A percentile compares a stretch with the other conserved stretches of the same genome.
phyloP scores from a whole-genome alignment of 2,888 invertebrate genomes.

The Steinernema hermaphroditum region DNA sequence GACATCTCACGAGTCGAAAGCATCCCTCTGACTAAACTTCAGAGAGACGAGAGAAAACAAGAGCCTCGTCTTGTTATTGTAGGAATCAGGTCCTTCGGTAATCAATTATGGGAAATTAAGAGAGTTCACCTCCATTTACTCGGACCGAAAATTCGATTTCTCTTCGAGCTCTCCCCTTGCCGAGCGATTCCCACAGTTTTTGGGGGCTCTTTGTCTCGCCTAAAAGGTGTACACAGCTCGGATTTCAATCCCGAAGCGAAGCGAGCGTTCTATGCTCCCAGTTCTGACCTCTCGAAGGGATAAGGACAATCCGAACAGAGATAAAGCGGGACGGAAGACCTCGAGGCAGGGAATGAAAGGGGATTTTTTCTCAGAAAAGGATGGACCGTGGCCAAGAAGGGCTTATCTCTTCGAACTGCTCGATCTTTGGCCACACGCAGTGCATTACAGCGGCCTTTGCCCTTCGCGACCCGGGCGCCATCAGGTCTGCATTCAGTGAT shows the following conservation, averaged over 20 bases:
- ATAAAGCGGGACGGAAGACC: too few species aligned
- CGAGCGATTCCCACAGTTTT: neutral
- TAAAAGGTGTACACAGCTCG: neutral
- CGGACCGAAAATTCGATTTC: neutral
- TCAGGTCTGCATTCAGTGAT: too few species aligned
- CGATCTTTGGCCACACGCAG: too few species aligned
- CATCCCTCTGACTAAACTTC: neutral
- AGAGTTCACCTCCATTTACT: slow-evolving; percentile 20
- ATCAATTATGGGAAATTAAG: slow-evolving; percentile 20
- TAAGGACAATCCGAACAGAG: too few species aligned
- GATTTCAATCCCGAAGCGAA: neutral
- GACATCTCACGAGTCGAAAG: too few species aligned
- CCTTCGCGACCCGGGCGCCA: too few species aligned
- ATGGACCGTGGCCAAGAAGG: too few species aligned
- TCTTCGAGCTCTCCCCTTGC: neutral
- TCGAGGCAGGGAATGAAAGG: too few species aligned
- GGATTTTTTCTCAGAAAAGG: too few species aligned
- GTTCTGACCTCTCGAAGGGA: neutral
- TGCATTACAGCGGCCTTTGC: too few species aligned
- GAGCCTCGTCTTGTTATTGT: neutral
- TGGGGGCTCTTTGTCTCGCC: neutral
- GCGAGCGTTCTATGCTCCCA: neutral
- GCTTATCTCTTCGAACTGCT: too few species aligned
- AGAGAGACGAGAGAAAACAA: slow-evolving; percentile 20
- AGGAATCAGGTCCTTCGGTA: slow-evolving; percentile 7